Base-by-base conservation (phyloP, 37 sponge, comb jelly and placozoan genomes). In the Cliona cf. orientalis region DNA sequence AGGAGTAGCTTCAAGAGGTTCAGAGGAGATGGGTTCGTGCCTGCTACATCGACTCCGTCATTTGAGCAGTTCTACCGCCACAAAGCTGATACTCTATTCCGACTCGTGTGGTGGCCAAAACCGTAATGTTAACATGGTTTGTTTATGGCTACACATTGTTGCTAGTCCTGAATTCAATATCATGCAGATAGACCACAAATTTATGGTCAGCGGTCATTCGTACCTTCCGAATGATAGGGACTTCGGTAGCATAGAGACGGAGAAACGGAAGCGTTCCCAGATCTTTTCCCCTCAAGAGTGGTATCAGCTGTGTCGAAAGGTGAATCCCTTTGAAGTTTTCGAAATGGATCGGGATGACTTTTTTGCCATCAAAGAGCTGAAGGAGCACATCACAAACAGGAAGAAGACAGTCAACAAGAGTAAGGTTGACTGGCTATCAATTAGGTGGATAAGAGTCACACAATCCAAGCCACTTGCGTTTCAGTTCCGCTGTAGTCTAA, bases 41-140 rank as follows among this genome's bases (percentile, higher is more conserved):
- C 7, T 67, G 22, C 69, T 36, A 5, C 7, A 67, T 12, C n/a
- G 36, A 38, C 41, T 67, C 40, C 40, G 7, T 38, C 31, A 41
- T 3, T 2, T 21, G 32, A 53, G 33, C 23, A 60, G 28, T 37
- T n/a, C n/a, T n/a, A n/a, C n/a, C n/a, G 59, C 60, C 3, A 80
- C 58, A 34, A 5, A 26, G 3, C 42, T 80, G 59, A 67, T 67
- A 22, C 9, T 26, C 1, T 80, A 39, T 71, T 53, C 58, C 29
- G 81, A 80, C 41, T 21, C 70, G 5, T 67, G 81, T 49, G 69
- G 69, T 22, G 81, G 71, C 19, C 81, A 80, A 69, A 80, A 80
- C 33, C 56, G 60, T 5, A 80, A 80, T 69, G 26, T 80, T 49
- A 49, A 49, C 14, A 49, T 49, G 14, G 53, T 14, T 19, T 49